These are phyloP conservation scores for Helicoverpa assulta DNA, from an alignment of 2,888 invertebrate species.

Conservation along the genomic window DNA sequence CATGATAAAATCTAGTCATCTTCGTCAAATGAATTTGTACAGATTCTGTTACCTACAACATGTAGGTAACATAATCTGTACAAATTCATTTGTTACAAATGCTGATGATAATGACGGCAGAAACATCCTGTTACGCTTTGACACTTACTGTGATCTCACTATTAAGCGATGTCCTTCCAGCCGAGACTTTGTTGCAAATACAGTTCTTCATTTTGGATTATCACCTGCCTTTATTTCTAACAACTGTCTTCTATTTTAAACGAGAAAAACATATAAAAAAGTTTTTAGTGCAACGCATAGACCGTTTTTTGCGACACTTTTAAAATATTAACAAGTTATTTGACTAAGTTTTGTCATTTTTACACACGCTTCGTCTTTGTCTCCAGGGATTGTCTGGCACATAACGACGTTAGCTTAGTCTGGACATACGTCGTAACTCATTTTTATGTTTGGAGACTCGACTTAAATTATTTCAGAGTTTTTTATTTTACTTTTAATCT, in stretches of 20 bases:
- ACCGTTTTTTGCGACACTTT: not conserved
- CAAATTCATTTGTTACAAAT: too few species aligned
- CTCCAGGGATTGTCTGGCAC: conserved; percentile 29
- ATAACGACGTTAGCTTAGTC: conserved; percentile 34
- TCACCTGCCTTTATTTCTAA: not conserved
- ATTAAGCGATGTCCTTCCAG: too few species aligned
- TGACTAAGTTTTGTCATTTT: conserved; percentile 22
- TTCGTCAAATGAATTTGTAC: too few species aligned
- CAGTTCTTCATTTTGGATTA: too few species aligned
- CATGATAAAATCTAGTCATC: too few species aligned
- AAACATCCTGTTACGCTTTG: too few species aligned
- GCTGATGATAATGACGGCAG: too few species aligned
- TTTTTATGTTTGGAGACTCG: conserved; percentile 32
- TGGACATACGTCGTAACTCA: conserved; percentile 31
- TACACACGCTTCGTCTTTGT: conserved; percentile 9
- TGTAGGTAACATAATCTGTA: too few species aligned
- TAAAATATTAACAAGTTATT: conserved; percentile 6
- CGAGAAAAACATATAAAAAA: not conserved
- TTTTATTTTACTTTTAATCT: conserved; percentile 12
- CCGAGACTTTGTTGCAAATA: too few species aligned
- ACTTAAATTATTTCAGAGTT: conserved; percentile 29
- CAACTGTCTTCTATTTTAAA: not conserved
- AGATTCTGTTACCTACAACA: too few species aligned
- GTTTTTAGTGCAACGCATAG: not conserved
- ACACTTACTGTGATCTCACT: too few species aligned